Evolutionary conservation across 2,888 invertebrate genomes (phyloP).

Genomic region (Thecophora atra): DNA sequence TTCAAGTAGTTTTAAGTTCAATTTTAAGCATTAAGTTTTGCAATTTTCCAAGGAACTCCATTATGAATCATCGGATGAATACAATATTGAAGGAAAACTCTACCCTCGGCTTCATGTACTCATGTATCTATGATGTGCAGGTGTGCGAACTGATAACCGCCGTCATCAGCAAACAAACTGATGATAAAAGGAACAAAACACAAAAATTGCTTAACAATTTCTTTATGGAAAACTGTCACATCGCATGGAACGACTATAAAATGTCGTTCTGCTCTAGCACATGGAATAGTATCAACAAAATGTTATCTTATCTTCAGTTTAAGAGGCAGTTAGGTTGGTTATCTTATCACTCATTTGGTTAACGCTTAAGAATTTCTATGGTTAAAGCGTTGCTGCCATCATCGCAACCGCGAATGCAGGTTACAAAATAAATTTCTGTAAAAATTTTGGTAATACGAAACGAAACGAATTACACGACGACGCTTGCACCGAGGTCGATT

Average conservation of each 20-base stretch:
- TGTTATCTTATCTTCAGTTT: constrained; percentile 33
- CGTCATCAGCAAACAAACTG: constrained; percentile 23
- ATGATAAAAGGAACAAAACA: constrained; percentile 14
- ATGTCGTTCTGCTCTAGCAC: constrained; percentile 5
- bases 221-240: constrained; percentile 12
- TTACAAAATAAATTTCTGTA: constrained; percentile 17
- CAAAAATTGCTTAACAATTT: constrained; percentile 20
- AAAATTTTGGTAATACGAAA: constrained; percentile 30
- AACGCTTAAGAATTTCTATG: constrained; percentile 33
- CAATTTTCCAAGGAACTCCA: not conserved
- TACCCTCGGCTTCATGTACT: too few relatives aligned
- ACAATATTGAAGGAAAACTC: too few relatives aligned
- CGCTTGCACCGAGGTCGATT: constrained; percentile 32
- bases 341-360: constrained; percentile 34
- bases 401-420: not conserved
- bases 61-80: constrained; percentile 25
- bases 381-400: constrained; percentile 23
- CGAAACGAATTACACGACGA: constrained; percentile 22
- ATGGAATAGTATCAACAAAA: not conserved
- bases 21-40: too few relatives aligned
- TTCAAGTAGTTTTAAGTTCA: too few relatives aligned
- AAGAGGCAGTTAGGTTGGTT: not conserved
- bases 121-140: too few relatives aligned
- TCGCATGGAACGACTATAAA: not conserved
- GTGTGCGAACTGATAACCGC: not conserved